Conservation (phyloP, 2,888 invertebrate genomes). For the Dermolepida albohirtum region DNA sequence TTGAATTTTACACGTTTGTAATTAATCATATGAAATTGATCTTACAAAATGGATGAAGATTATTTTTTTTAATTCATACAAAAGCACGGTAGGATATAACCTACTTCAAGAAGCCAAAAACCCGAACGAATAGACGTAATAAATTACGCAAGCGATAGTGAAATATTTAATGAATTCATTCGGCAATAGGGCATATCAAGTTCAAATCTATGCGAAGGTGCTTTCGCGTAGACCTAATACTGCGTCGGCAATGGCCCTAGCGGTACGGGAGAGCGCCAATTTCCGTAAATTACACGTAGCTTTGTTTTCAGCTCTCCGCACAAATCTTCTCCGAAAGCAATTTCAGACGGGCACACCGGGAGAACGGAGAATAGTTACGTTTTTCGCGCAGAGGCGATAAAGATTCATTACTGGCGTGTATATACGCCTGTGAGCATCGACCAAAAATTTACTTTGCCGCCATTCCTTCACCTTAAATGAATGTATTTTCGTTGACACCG, state of each 20-base stretch:
- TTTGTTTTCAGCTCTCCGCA: conserved; percentile 67
- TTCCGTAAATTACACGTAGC: conserved; percentile 69
- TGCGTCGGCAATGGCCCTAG: conserved; percentile 51
- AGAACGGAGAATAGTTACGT: conserved; percentile 59
- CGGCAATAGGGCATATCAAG: no score
- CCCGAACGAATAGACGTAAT: no score
- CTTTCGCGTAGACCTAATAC: no score
- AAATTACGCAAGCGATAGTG: no score
- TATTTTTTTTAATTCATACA: no score
- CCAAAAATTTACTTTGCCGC: conserved; percentile 49
- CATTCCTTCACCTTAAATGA: conserved; percentile 55
- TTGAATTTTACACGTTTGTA: no score
- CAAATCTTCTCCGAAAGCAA: conserved; percentile 69
- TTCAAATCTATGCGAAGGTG: no score
- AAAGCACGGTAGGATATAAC: no score
- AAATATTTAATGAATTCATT: no score
- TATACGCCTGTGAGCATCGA: conserved; percentile 42
- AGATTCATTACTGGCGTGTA: conserved; percentile 63
- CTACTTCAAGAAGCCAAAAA: no score
- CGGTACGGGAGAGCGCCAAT: conserved; percentile 58
- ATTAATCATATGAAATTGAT: no score
- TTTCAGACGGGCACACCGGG: conserved; percentile 57
- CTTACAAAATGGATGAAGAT: no score
- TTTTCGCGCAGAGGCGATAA: conserved; percentile 64
- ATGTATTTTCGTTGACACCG: conserved; percentile 46